Base-by-base conservation (phyloP, 2,113 vertebrate species). In the Vidua chalybeata region DNA sequence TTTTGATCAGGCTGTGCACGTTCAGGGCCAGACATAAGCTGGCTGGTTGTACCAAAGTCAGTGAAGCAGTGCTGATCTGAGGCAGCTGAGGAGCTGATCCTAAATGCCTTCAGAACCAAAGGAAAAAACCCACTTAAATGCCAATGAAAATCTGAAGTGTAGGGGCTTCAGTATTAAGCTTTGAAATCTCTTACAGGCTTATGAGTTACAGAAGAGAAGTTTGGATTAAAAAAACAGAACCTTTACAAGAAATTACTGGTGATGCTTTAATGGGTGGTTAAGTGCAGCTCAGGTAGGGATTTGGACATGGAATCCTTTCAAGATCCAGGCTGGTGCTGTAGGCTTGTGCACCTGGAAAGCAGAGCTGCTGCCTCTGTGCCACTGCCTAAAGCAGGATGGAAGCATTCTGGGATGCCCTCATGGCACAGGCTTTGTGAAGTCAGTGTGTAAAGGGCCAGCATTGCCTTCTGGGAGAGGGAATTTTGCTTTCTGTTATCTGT, bases 21-120 rank as follows among this genome's bases (percentile, higher is more conserved):
- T 73, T 89, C 58, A 54, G 1, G 8, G 55, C 39, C 68, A 56
- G 89, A 55, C 7, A 0, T 22, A 10, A 88, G 48, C 84, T 20
- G 30, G 49, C 69, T 2, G 6, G 5, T 62, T 73, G 39, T 62
- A 67, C 46, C 30, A 11, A 67, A 88, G 78, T 78, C 67, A 63
- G 0, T 58, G 92, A 64, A 80, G 72, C 75, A 46, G 1, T 16
- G 59, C 79, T 87, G 79, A 67, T 87, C 79, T 59, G 39, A 88
- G 51, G 76, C 89, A 94, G 76, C 73, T 78, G 86, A 95, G 63
- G 75, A 83, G n/a, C 43, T 86, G 75, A 88, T 80, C 63, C 39
- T 24, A 52, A 88, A 84, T 33, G 52, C 85, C 43, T 86, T 68
- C 51, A 83, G 73, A 75, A 56, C 39, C 18, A 31, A 58, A 75